Conservation (phyloP, 2,888 invertebrate genomes). For the Philereme transversata region DNA sequence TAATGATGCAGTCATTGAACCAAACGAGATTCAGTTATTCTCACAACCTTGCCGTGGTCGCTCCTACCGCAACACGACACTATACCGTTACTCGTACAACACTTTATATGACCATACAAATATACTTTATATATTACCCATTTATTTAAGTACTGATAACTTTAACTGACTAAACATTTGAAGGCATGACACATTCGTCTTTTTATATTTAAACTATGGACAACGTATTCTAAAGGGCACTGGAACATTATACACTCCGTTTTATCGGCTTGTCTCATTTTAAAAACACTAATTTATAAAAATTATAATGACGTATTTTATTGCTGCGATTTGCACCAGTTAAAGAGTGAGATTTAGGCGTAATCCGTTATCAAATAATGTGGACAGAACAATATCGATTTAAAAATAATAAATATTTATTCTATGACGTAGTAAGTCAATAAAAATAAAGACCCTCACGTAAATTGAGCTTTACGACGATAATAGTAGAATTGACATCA, state of each 20-base stretch:
- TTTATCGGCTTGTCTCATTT: slow-evolving; percentile 69
- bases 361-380: slow-evolving; percentile 62
- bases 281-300: slow-evolving; percentile 78
- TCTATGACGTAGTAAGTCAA: slow-evolving; percentile 58
- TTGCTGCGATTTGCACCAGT: slow-evolving; percentile 78
- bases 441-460: slow-evolving; percentile 74
- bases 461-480: slow-evolving; percentile 80
- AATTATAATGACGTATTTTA: slow-evolving; percentile 69
- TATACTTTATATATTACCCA: slow-evolving; percentile 56
- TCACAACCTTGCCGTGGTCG: slow-evolving; percentile 70
- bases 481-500: slow-evolving; percentile 78
- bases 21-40: slow-evolving; percentile 78
- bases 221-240: slow-evolving; percentile 82
- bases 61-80: slow-evolving; percentile 37
- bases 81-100: slow-evolving; percentile 48
- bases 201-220: slow-evolving; percentile 69
- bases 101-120: slow-evolving; percentile 40
- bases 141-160: slow-evolving; percentile 81
- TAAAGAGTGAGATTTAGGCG: slow-evolving; percentile 68
- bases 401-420: slow-evolving; percentile 64
- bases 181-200: slow-evolving; percentile 81
- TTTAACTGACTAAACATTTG: slow-evolving; percentile 79
- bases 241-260: slow-evolving; percentile 79
- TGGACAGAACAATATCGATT: slow-evolving; percentile 75
- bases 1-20: slow-evolving; percentile 79